Base-by-base conservation (phyloP, 2,888 invertebrate species). In the Dicranocentrus wangi region DNA sequence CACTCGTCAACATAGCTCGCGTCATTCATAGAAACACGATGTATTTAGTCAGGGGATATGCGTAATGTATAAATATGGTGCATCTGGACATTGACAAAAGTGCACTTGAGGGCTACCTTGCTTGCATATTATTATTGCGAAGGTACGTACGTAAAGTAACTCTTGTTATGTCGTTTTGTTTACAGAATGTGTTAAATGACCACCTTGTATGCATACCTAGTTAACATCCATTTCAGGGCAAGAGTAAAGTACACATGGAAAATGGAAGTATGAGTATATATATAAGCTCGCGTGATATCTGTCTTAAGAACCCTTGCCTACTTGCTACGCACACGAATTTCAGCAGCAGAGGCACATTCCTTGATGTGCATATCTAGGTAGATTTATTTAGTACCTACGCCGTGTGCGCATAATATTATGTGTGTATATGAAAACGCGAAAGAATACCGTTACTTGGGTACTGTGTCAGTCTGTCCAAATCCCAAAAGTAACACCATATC, bases 401-500 rank as follows among this genome's bases (percentile, higher is more conserved):
- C 19, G 28, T 43, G 51, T 47, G 66, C 19, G 47, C 2, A 32
- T 53, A 51, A n/a, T n/a, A n/a, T n/a, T 58, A n/a, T 23, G 55
- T 55, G 25, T 47, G 47, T 7, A 10, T 10, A 51, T 10, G 19
- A 63, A 72, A 23, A 72, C 65, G 61, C 78, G 65, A 78, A 70
- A 76, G 61, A 65, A 42, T 72, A 79, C 72, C 72, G 72, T 79
- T 72, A 79, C 17, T 80, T 82, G 82, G 76, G 80, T 76, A 82
- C 76, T 82, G 76, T 82, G 82, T 80, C 76, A 82, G 82, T 80
- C 32, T 76, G 47, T 42, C 69, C 42, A 70, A 65, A 70, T 75
- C 53, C 66, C 32, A 25, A 66, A 69, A 70, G 17, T 27, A 58
- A 58, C 42, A n/a, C 17, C 27, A 21, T 32, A 21, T 51, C 19